Base-by-base conservation (phyloP, 2,113 vertebrate genomes). In the Bombycilla garrulus region DNA sequence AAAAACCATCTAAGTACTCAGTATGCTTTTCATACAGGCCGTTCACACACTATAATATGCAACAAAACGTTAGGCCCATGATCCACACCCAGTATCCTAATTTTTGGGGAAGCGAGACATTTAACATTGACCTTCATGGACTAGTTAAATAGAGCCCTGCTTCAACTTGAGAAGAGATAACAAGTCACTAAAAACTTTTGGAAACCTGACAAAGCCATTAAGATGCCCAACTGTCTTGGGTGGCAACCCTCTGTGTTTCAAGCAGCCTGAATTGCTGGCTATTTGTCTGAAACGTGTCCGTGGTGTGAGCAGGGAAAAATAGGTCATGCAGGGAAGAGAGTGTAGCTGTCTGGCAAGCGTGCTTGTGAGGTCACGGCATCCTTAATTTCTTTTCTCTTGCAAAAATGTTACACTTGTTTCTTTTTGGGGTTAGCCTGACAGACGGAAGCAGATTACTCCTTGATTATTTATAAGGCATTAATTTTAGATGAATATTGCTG, bases 391-490 rank as follows among this genome's bases (percentile, higher is more conserved):
- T 95, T 89, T 88, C 94, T 96, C 87, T 84, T 31, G 5, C 70
- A 96, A 92, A 95, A 95, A 92, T 86, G 69, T 92, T 91, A 44
- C 87, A 88, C 93, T 90, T 93, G 69, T 74, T 92, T 92, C 82
- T 95, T 95, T 95, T 93, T 81, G 94, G 94, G 88, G 95, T 94
- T 97, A 97, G 95, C 89, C 96, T 97, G 96, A 95, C 96, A 97
- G 92, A 96, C 86, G 33, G 93, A 92, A 94, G 94, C 96, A 93
- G 91, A 96, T 96, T 94, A 86, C 86, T 97, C 70, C 89, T 97
- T 92, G 94, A 96, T 97, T 97, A 97, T 97, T 97, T 97, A 97
- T 97, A 93, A 97, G 92, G 89, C 95, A 96, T 97, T 97, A 97
- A 97, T 96, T 97, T 97, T 97, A 95, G 90, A 97, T 97, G 96